Evolutionary conservation across 64 coral and sea anemone genomes (phyloP).

Genomic region (Hydrozoanthus tunicans): DNA sequence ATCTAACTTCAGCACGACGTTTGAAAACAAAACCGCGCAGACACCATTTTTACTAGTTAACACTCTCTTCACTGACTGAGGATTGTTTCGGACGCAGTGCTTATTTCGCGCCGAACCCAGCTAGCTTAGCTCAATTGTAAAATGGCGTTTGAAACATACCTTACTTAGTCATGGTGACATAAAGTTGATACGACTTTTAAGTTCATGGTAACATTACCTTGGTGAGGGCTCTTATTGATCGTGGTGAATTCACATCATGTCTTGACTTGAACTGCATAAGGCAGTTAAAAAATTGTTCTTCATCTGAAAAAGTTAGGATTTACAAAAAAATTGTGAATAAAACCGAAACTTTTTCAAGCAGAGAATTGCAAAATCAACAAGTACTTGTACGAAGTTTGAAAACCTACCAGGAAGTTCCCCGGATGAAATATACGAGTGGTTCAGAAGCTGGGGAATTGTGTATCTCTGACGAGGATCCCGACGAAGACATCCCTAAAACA

Average conservation of each 20-base stretch:
- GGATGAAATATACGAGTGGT: constrained; percentile 70
- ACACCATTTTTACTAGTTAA: too few relatives aligned
- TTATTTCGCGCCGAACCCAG: too few relatives aligned
- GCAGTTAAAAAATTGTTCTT: constrained; percentile 76
- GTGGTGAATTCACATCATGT: constrained; percentile 78
- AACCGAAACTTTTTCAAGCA: neutral
- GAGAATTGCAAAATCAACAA: neutral
- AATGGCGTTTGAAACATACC: too few relatives aligned
- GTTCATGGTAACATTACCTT: constrained; percentile 46
- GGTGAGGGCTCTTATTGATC: constrained; percentile 73
- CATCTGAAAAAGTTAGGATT: constrained; percentile 15
- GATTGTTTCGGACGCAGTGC: too few relatives aligned
- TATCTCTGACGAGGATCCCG: constrained; percentile 78
- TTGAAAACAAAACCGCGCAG: too few relatives aligned
- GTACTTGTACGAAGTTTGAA: neutral
- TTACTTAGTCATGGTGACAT: too few relatives aligned
- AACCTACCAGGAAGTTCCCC: constrained; percentile 48
- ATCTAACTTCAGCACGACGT: too few relatives aligned
- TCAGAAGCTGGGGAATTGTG: constrained; percentile 76
- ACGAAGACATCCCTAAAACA: constrained; percentile 75
- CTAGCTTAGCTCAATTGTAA: too few relatives aligned
- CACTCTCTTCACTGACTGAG: too few relatives aligned
- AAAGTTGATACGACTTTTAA: too few relatives aligned
- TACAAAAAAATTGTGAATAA: neutral
- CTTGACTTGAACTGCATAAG: constrained; percentile 77